Evolutionary conservation across 2,888 invertebrate species (phyloP), one percentile per base, ranked within the genome.

Genomic region (Caenorhabditis zanzibari): DNA sequence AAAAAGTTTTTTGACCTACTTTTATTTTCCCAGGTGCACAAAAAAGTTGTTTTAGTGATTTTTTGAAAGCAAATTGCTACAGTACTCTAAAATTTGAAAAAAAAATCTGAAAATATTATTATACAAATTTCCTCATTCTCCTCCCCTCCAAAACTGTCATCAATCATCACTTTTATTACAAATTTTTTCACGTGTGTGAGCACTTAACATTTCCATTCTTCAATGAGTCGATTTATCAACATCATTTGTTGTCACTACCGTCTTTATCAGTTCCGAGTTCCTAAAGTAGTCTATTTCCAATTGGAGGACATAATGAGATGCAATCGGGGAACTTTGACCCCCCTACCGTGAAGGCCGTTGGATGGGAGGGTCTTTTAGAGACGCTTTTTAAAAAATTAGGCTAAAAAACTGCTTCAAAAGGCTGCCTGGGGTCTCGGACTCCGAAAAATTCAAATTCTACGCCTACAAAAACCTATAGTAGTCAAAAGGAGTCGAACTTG

Each of bases 111-210:
- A n/a, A n/a, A n/a, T n/a, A n/a, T n/a, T n/a, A n/a, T n/a, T n/a
- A n/a, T n/a, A 22, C 5, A 54, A 38, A 38, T 38, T 59, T 35
- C 16, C 12, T 6, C 19, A 4, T 26, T 14, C 41, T 10, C 41
- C 24, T 63, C 44, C 44, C 12, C 10, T 6, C 19, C 52, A 19
- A 58, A 71, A 73, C 24, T 41, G 63, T 73, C 73, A 73, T 32
- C 73, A 73, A 63, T 63, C 73, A 52, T 63, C 73, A 63, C 52
- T 16, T 5, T 38, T 22, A 10, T 38, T 38, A 32, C 32, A 32
- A 32, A 32, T n/a, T 47, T 16, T 47, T 26, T 28, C 19, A 10
- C 66, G n/a, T 49, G 28, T 38, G 35, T 52, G 16, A 12, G 16
- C 16, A 16, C 44, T 19, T 19, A 56, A 56, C 68, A 52, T 38